Evolutionary conservation across 2,113 vertebrate genomes (phyloP), one percentile per base, ranked within the genome.

Genomic region (Thermophis baileyi): DNA sequence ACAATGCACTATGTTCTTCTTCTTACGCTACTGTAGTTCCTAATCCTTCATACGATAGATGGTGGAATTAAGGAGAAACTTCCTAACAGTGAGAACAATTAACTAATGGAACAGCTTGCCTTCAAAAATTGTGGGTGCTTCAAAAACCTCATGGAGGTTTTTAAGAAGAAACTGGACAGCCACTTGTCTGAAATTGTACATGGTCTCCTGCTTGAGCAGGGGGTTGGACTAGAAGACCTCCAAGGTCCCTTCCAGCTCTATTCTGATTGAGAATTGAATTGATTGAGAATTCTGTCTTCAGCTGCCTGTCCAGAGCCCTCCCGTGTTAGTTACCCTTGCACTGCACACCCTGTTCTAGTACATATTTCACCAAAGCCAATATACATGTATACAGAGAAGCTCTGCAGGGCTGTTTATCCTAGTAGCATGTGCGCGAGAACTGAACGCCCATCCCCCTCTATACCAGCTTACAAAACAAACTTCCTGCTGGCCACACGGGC

Each of bases 381-480:
- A 63, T 24, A 22, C 27, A 12, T 49, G 44, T 24, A 44, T 14
- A 86, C 22, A 89, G 44, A 49, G 30, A 87, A 60, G 2, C 16
- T 46, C 88, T 0, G 0, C 87, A 25, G 63, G 93, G 25, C 22
- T 6, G 10, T 49, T 90, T 11, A 87, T 63, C 87, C 50, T 87
- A 51, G 0, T 10, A 94, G 35, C 81, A 93, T 94, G n/a, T 22
- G 2, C 5, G 35, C 8, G 89, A 74, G 40, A 92, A 0, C 27
- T 0, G 0, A 55, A n/a, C 47, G 46, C 93, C 90, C 81, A 2
- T 60, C 94, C 63, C 44, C 14, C 89, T 90, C 7, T 87, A 25
- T 88, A 92, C 57, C 69, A 95, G 94, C 92, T 46, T 47, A 55
- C 87, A 87, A 91, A 94, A 92, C 93, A 94, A 92, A 89, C 94